phyloP scores from a whole-genome alignment of 2,113 vertebrate species.

The Nothobranchius furzeri region DNA sequence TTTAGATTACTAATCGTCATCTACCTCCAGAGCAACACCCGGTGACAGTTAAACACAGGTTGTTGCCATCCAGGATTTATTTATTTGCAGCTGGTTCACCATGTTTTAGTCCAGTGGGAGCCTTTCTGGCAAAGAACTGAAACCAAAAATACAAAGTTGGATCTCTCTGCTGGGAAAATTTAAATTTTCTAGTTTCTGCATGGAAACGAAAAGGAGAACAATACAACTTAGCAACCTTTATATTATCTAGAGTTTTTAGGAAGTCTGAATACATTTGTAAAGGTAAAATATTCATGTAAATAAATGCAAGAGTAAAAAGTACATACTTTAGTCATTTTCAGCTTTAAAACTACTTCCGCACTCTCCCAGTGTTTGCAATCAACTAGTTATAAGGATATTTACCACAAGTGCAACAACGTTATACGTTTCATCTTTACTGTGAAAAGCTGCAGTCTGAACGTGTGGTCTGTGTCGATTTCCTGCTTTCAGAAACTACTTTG shows the following conservation, averaged over 20 bases:
- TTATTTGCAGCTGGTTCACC: slow-evolving; percentile 30
- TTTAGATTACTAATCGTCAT: slow-evolving; percentile 6
- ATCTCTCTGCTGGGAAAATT: slow-evolving; percentile 20
- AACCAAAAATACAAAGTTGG: slow-evolving; percentile 40
- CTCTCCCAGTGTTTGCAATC: too few species aligned
- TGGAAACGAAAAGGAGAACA: too few species aligned
- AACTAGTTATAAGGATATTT: background rate
- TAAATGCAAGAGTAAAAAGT: background rate
- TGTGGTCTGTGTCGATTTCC: background rate
- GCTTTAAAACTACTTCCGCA: too few species aligned
- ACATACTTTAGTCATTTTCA: too few species aligned
- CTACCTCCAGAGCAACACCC: background rate
- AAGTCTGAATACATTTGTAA: background rate
- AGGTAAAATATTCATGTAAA: background rate
- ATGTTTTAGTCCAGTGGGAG: slow-evolving; percentile 22
- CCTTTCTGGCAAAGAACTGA: slow-evolving; percentile 15
- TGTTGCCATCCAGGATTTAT: slow-evolving; percentile 34
- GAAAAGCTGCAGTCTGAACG: background rate
- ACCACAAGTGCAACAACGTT: background rate
- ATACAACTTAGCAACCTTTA: too few species aligned
- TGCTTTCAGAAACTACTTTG: background rate
- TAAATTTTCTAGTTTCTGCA: background rate
- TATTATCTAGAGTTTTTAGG: too few species aligned
- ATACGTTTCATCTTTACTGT: background rate
- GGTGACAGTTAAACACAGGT: slow-evolving; percentile 4